phyloP scores from a whole-genome alignment of 2,888 invertebrate species.

The Atethmia centrago region DNA sequence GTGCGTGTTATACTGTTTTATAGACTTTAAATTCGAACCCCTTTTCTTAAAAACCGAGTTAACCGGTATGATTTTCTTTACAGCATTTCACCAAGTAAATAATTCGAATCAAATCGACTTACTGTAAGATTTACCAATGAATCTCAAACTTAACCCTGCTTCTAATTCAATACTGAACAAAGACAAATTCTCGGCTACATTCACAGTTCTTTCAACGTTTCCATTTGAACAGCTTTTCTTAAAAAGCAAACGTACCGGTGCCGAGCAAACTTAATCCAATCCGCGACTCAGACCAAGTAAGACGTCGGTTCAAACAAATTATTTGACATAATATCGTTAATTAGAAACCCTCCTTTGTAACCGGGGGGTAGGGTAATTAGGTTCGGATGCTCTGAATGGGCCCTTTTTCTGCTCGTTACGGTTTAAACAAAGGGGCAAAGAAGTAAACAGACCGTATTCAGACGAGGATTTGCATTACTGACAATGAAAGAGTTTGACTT shows the following conservation, averaged over 20 bases:
- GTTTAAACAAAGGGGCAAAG: conserved; percentile 88
- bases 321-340: conserved; percentile 91
- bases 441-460: conserved; percentile 89
- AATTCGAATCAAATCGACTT: conserved; percentile 12
- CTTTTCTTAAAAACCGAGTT: neutral
- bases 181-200: conserved; percentile 51
- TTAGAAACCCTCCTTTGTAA: conserved; percentile 89
- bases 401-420: conserved; percentile 90
- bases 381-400: conserved; percentile 89
- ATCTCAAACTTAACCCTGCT: conserved; percentile 48
- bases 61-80: neutral
- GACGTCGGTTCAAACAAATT: conserved; percentile 89
- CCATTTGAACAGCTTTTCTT: conserved; percentile 76
- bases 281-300: conserved; percentile 83
- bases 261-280: conserved; percentile 88
- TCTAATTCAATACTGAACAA: conserved; percentile 55
- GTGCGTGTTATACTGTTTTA: too few species aligned
- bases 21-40: neutral
- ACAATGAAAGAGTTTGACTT: conserved; percentile 83
- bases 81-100: neutral
- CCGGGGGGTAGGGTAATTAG: conserved; percentile 88
- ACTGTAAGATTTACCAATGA: conserved; percentile 43
- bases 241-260: conserved; percentile 81
- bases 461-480: conserved; percentile 84
- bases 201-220: conserved; percentile 72